Conservation (phyloP, 2,113 vertebrate genomes). For the Rhegmatorhina hoffmannsi region DNA sequence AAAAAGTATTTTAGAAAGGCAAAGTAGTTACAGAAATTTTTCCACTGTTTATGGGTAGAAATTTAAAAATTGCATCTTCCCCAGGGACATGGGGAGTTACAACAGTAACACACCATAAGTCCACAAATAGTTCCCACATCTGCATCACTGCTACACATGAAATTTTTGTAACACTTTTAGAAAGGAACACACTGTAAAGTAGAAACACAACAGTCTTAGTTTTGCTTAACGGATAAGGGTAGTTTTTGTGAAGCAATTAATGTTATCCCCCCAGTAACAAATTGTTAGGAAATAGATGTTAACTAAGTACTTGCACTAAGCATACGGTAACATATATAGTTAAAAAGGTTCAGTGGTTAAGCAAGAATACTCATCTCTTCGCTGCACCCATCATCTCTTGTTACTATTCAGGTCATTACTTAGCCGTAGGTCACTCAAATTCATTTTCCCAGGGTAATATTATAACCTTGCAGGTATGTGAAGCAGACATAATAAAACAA, state of each 20-base stretch:
- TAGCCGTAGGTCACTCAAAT: constrained; percentile 44
- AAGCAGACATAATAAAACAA: constrained; percentile 64
- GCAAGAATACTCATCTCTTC: constrained; percentile 11
- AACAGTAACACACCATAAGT: not conserved
- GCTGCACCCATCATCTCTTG: constrained; percentile 18
- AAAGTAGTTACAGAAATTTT: not conserved
- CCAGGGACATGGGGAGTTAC: not conserved
- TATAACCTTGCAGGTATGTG: constrained; percentile 47
- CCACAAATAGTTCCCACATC: not conserved
- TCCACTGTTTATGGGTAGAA: not conserved
- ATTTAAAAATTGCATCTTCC: not conserved
- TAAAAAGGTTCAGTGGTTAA: constrained; percentile 11
- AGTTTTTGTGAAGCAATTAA: not conserved
- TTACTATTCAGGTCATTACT: constrained; percentile 53
- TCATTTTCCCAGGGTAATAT: constrained; percentile 43
- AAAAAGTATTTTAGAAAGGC: not conserved
- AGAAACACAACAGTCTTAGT: not conserved
- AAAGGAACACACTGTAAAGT: not conserved
- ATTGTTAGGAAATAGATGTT: not conserved
- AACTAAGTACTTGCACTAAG: not conserved
- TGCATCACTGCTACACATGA: not conserved
- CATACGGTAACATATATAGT: not conserved
- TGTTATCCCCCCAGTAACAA: not conserved
- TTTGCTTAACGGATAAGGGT: not conserved
- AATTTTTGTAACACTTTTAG: not conserved